Evolutionary conservation across 2,888 invertebrate species (phyloP), one percentile per base, ranked within the genome.

Genomic region (Pachliopta kotzebuea): DNA sequence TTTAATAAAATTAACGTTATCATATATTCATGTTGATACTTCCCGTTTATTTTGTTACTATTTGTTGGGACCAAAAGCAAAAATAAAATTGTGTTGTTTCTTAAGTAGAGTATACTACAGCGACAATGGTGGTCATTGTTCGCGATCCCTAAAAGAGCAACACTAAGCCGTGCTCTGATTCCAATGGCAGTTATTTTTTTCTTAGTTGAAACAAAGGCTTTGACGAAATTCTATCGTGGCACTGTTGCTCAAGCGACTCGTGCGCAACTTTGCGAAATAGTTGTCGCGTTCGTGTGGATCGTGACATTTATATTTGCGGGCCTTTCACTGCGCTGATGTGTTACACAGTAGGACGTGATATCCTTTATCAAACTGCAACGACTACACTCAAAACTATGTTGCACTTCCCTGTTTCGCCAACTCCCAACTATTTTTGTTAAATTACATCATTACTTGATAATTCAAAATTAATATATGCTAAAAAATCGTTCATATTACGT

Each of bases 231-330:
- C 77, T 81, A 81, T 82, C 84, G 79, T 74, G 69, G 72, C 68
- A 68, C 60, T 45, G 71, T 88, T 87, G 79, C 85, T 69, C 73
- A 85, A 86, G 76, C 77, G 69, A 69, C 73, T 75, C 77, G 81
- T 79, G 84, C 81, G 82, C 72, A 73, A 76, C 72, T 86, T 90
- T 89, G 82, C 89, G 88, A 88, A 88, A 90, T 78, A 75, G 71
- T 74, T 74, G 80, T 85, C 85, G 86, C 87, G 85, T 84, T 82
- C 74, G 75, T 69, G 72, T 69, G 72, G 74, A 75, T 77, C 75
- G 76, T 84, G 87, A 86, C 84, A 85, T 86, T 87, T 79, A 73
- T 78, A 79, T 79, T 79, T 75, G 78, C 75, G 79, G 77, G 84
- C 85, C 88, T 88, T 88, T 88, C 87, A 88, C 86, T 83, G 76